Conservation (phyloP, 2,888 invertebrate genomes). For the Cistogaster globosa region DNA sequence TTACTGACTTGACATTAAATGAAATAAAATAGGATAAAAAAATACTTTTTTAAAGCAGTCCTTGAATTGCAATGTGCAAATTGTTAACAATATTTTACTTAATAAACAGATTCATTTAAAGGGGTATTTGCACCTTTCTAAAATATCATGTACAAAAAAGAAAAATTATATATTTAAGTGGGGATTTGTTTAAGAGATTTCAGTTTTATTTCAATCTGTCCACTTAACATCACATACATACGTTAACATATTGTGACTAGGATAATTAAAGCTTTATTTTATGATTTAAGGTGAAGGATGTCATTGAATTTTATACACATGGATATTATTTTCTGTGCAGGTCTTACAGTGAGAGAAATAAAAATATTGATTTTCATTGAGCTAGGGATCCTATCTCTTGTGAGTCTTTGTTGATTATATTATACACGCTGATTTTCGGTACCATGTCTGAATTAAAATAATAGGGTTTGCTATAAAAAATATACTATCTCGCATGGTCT, state of each 20-base stretch:
- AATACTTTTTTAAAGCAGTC: not conserved
- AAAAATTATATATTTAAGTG: not conserved
- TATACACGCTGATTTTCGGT: no score
- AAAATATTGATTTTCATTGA: not conserved
- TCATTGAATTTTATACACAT: not conserved
- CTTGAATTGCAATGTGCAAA: no score
- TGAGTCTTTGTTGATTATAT: no score
- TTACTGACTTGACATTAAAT: constrained; percentile 19
- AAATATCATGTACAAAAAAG: not conserved
- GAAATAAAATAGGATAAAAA: constrained; percentile 12
- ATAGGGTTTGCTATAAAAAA: no score
- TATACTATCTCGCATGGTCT: no score
- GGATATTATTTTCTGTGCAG: no score
- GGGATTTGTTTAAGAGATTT: constrained; percentile 7
- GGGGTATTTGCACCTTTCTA: constrained; percentile 1
- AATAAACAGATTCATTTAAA: not conserved
- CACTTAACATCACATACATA: constrained; percentile 19
- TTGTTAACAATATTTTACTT: not conserved
- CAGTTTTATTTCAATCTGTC: constrained; percentile 5
- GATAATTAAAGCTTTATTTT: constrained; percentile 1
- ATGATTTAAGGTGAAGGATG: not conserved
- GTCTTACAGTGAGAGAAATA: no score
- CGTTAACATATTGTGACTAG: not conserved
- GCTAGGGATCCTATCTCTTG: no score
- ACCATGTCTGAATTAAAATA: no score